Evolutionary conservation across 2,113 vertebrate species (phyloP).

Genomic region (Fregata magnificens): DNA sequence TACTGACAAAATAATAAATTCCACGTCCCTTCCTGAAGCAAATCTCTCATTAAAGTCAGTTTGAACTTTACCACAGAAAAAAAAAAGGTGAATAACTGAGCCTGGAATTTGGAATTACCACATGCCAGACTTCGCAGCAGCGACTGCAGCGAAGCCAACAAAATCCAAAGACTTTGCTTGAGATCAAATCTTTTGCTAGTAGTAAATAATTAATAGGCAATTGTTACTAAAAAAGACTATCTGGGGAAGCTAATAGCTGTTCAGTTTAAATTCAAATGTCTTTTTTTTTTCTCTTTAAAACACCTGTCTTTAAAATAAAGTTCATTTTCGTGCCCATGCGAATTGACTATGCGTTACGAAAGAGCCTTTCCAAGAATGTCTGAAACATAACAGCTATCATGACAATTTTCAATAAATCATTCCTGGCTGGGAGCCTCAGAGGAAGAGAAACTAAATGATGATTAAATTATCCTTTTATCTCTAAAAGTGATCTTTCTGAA

Average conservation of each 20-base stretch:
- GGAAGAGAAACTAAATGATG: slow-evolving; percentile 30
- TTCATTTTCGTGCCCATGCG: neutral
- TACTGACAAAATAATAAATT: neutral
- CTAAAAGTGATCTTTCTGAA: neutral
- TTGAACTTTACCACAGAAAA: neutral
- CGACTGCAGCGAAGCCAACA: neutral
- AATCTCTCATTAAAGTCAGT: neutral
- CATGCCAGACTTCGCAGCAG: neutral
- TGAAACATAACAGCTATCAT: slow-evolving; percentile 12
- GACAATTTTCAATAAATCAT: slow-evolving; percentile 38
- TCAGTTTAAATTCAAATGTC: neutral
- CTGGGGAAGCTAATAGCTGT: neutral
- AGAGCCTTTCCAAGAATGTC: neutral
- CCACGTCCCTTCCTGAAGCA: neutral
- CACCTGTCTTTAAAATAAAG: neutral
- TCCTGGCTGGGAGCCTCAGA: neutral
- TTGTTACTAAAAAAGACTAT: neutral
- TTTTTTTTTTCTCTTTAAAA: neutral
- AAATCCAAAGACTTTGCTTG: neutral
- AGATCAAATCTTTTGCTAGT: neutral
- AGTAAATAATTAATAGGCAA: slow-evolving; percentile 11
- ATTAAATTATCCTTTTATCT: slow-evolving; percentile 45
- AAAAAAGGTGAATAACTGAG: neutral
- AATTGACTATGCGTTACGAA: neutral
- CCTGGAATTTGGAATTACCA: neutral